phyloP scores from a whole-genome alignment of 2,797 vertebrate genomes.

The Channa striata region DNA sequence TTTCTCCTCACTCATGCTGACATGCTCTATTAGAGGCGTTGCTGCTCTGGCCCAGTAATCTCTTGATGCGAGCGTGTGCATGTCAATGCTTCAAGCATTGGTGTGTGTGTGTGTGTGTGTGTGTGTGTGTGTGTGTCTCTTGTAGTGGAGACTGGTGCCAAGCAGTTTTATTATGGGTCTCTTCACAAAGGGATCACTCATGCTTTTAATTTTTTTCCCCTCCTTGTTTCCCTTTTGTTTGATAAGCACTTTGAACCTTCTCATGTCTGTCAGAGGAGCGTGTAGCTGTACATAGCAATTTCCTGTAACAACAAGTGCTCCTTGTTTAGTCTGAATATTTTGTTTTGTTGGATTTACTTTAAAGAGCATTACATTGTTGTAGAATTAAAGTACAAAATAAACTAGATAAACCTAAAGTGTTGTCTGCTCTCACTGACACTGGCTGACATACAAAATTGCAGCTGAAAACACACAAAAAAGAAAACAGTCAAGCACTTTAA shows the following conservation, averaged over 20 bases:
- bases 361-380: constrained; percentile 83
- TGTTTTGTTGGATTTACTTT: constrained; percentile 80
- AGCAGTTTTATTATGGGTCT: constrained; percentile 76
- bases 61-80: constrained; percentile 16
- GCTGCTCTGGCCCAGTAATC: constrained; percentile 68
- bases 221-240: constrained; percentile 49
- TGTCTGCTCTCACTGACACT: constrained; percentile 35
- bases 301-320: constrained; percentile 84
- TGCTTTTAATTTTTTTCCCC: constrained; percentile 55
- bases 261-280: constrained; percentile 72
- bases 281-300: constrained; percentile 83
- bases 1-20: constrained; percentile 43
- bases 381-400: constrained; percentile 78
- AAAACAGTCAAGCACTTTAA: constrained; percentile 48
- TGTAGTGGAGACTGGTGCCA: constrained; percentile 76
- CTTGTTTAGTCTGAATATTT: constrained; percentile 83
- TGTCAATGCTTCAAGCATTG: constrained; percentile 11
- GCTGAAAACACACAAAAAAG: constrained; percentile 24
- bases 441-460: constrained; percentile 12
- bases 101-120: constrained; percentile 7
- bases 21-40: constrained; percentile 45
- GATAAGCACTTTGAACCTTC: constrained; percentile 81
- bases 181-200: constrained; percentile 74
- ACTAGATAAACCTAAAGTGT: constrained; percentile 67
- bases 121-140: constrained; percentile 40